Evolutionary conservation across 2,797 vertebrate species (phyloP).

Genomic region (Nasua narica): DNA sequence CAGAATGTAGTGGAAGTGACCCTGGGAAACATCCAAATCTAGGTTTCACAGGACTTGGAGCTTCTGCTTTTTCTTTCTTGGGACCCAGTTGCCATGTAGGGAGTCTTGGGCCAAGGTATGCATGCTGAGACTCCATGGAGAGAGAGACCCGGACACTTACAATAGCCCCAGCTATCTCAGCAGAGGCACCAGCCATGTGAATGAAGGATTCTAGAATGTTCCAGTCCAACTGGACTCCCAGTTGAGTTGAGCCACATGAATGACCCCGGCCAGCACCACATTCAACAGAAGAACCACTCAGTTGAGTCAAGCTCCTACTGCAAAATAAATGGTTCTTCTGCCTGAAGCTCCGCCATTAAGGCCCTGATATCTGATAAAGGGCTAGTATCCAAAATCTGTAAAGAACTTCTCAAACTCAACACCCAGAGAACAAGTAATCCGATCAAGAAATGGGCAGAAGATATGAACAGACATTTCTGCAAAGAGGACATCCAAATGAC

Average conservation of each 20-base stretch:
- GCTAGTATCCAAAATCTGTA: too few species aligned
- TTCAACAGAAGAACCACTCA: background rate
- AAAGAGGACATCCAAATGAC: too few species aligned
- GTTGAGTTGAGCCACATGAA: background rate
- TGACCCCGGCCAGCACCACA: background rate
- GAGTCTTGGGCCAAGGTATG: background rate
- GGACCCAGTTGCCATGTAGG: background rate
- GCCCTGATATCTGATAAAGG: background rate
- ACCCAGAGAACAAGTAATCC: too few species aligned
- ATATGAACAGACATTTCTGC: too few species aligned
- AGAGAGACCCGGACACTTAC: background rate
- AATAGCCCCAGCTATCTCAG: background rate
- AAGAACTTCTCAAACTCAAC: too few species aligned
- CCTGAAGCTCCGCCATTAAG: background rate
- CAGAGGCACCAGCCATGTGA: background rate
- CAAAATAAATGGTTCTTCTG: background rate
- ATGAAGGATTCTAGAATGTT: background rate
- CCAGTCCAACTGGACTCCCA: background rate
- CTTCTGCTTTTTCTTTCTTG: background rate
- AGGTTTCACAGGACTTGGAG: background rate
- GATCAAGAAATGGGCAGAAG: too few species aligned
- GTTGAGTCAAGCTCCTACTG: background rate
- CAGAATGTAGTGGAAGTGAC: background rate
- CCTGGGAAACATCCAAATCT: rapidly evolving
- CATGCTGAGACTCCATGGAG: background rate